phyloP scores from a whole-genome alignment of 2,113 vertebrate genomes.

The Bubo blakistoni region DNA sequence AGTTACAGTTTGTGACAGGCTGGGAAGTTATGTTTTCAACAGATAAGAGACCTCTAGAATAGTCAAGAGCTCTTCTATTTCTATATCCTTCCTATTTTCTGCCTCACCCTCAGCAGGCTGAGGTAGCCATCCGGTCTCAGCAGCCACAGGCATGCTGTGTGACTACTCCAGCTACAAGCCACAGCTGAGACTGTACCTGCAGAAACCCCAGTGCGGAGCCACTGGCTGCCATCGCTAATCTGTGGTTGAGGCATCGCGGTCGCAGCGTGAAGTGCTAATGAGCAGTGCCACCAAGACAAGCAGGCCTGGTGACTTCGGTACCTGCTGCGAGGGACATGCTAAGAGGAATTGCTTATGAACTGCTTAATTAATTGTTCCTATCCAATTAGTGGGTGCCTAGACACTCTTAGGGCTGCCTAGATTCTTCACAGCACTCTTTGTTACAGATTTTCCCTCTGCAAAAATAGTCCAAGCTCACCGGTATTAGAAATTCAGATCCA shows the following conservation, averaged over 20 bases:
- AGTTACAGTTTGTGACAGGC: neutral
- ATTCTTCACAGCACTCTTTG: neutral
- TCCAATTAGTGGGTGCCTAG: constrained; percentile 21
- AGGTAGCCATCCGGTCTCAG: neutral
- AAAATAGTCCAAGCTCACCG: neutral
- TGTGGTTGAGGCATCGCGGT: neutral
- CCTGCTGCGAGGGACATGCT: neutral
- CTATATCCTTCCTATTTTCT: neutral
- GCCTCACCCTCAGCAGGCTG: neutral
- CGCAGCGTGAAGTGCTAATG: neutral
- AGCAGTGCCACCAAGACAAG: neutral
- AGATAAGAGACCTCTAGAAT: neutral
- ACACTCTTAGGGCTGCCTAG: neutral
- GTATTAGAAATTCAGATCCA: neutral
- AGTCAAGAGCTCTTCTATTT: neutral
- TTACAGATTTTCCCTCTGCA: neutral
- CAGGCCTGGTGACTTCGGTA: neutral
- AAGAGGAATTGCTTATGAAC: neutral
- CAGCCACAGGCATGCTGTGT: neutral
- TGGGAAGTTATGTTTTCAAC: neutral
- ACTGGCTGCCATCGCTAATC: neutral
- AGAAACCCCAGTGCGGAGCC: neutral
- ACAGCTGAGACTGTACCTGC: neutral
- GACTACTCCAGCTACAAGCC: neutral
- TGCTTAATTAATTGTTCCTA: constrained; percentile 23